Percentiles rank a stretch among this genome's conserved stretches.
phyloP scores from a whole-genome alignment of 2,797 vertebrate species.

The Philypnodon macrostomus region DNA sequence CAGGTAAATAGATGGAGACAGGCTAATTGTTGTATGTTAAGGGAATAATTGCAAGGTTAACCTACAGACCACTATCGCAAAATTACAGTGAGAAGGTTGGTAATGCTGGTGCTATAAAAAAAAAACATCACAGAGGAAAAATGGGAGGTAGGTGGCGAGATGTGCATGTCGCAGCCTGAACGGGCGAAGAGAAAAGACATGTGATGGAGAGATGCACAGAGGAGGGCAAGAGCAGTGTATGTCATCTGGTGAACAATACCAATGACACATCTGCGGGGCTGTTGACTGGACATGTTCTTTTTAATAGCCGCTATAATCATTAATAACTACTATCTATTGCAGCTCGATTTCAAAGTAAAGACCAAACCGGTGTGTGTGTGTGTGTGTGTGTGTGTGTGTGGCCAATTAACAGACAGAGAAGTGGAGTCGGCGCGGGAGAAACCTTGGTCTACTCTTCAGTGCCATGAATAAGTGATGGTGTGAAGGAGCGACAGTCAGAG shows the following conservation, averaged over 20 bases:
- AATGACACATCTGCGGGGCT: constrained; percentile 67
- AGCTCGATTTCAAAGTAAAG: constrained; percentile 8
- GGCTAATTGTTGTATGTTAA: too few relatives aligned
- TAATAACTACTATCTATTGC: constrained; percentile 56
- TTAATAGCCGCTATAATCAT: constrained; percentile 67
- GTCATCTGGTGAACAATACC: constrained; percentile 67
- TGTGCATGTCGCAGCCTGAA: constrained; percentile 33
- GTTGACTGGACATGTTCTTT: constrained; percentile 44
- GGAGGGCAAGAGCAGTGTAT: constrained; percentile 41
- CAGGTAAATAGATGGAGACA: too few relatives aligned
- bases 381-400: background rate
- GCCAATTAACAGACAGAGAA: constrained; percentile 11
- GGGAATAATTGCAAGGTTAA: too few relatives aligned
- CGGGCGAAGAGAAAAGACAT: constrained; percentile 23
- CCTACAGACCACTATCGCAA: constrained; percentile 2
- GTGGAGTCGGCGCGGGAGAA: constrained; percentile 18
- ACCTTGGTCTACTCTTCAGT: constrained; percentile 66
- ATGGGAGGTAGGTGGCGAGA: constrained; percentile 32
- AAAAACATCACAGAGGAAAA: constrained; percentile 8
- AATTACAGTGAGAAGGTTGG: constrained; percentile 37
- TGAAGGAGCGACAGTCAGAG: constrained; percentile 61
- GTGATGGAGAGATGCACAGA: constrained; percentile 48
- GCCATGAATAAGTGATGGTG: constrained; percentile 69
- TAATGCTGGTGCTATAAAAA: constrained; percentile 14
- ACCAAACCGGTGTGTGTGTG: background rate